Conservation (phyloP, 2,797 vertebrate genomes). For the Neomorphus geoffroyi region DNA sequence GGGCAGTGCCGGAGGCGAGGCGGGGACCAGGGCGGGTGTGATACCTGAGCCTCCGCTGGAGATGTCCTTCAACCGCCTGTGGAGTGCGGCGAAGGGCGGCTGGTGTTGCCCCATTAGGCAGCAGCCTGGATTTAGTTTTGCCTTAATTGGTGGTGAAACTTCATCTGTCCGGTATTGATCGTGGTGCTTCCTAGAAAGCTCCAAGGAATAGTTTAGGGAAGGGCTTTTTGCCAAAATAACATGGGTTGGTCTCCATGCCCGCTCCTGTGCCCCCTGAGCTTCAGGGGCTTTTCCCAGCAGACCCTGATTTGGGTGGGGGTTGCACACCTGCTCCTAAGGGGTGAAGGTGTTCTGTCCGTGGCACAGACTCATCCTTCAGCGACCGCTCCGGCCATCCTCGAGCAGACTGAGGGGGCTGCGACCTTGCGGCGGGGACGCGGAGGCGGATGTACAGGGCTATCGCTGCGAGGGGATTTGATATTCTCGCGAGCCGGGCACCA, state of each 20-base stretch:
- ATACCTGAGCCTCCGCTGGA: neutral
- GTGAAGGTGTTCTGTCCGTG: neutral
- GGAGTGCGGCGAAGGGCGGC: accelerated
- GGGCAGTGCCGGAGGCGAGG: neutral
- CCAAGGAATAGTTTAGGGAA: neutral
- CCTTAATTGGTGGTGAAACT: neutral
- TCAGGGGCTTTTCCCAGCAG: neutral
- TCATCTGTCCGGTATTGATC: neutral
- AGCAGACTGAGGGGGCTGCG: neutral
- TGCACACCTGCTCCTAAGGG: neutral
- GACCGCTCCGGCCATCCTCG: accelerated
- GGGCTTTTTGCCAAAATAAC: neutral
- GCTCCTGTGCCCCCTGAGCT: neutral
- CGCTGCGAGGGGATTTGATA: neutral
- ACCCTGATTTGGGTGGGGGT: neutral
- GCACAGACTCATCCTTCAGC: neutral
- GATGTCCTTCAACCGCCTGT: neutral
- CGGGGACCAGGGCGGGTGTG: neutral
- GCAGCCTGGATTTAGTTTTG: neutral
- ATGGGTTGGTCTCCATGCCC: neutral
- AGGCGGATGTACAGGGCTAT: accelerated
- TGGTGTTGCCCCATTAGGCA: neutral
- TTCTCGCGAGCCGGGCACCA: neutral
- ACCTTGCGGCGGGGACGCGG: neutral
- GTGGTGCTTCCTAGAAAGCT: neutral